phyloP scores from a whole-genome alignment of 2,888 invertebrate genomes.

The Thecophora atra region DNA sequence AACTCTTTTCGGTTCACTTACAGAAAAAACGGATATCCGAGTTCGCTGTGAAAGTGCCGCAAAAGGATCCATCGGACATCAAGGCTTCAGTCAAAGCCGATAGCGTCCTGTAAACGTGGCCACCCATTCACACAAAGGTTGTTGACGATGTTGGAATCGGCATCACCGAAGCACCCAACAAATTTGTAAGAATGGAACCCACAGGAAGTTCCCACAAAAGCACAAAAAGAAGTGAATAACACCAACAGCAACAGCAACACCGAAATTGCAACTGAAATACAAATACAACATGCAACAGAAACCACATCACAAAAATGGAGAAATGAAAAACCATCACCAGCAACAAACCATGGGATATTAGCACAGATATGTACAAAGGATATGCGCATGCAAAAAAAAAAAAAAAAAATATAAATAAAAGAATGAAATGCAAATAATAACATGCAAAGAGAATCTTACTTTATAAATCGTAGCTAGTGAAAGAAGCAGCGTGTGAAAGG shows the following conservation, averaged over 20 bases:
- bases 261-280: conserved; percentile 5
- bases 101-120: conserved; percentile 8
- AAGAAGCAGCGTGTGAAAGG: neutral
- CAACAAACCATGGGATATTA: conserved; percentile 23
- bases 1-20: neutral
- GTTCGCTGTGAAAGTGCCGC: conserved; percentile 5
- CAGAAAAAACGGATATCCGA: neutral
- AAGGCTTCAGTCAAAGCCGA: neutral
- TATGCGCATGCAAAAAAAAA: neutral
- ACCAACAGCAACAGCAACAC: neutral
- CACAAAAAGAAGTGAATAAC: neutral
- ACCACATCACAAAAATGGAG: too few species aligned
- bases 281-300: conserved; percentile 1
- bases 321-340: neutral
- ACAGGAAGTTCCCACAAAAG: neutral
- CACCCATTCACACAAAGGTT: conserved; percentile 13
- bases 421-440: conserved; percentile 30
- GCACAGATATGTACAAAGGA: conserved; percentile 20
- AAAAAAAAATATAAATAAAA: conserved; percentile 19
- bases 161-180: conserved; percentile 6
- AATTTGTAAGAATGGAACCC: neutral
- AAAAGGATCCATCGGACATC: conserved; percentile 6
- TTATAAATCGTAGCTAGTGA: neutral
- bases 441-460: conserved; percentile 10
- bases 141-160: neutral